phyloP scores from a whole-genome alignment of 2,797 vertebrate genomes.

The Cossypha dichroa region DNA sequence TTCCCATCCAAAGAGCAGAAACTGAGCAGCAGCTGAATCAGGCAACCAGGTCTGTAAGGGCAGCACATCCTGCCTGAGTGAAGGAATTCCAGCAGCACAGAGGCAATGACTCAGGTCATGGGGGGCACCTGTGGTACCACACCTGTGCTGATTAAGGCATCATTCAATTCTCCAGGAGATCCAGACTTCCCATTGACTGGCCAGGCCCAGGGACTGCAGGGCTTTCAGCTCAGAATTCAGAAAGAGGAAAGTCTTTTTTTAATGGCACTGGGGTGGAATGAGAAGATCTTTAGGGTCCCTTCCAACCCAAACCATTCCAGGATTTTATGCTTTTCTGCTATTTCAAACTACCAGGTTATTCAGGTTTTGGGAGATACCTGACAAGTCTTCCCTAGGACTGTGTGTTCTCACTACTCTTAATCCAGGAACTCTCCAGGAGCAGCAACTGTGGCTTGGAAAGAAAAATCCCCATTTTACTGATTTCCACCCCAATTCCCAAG shows the following conservation, averaged over 20 bases:
- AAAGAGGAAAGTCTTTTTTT: neutral
- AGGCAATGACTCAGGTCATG: neutral
- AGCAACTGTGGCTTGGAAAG: neutral
- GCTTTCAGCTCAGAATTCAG: neutral
- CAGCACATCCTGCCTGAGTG: neutral
- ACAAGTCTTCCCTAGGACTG: neutral
- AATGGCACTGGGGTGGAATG: neutral
- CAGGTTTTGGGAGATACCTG: neutral
- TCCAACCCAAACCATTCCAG: neutral
- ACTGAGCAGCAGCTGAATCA: neutral
- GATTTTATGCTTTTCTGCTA: neutral
- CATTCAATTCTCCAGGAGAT: neutral
- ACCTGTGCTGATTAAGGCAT: neutral
- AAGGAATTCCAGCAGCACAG: neutral
- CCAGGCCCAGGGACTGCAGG: neutral
- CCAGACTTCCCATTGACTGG: neutral
- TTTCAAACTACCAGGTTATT: neutral
- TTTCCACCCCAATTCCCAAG: neutral
- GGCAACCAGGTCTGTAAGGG: accelerated
- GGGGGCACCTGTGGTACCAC: neutral
- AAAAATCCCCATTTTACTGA: neutral
- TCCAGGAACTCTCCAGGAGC: neutral
- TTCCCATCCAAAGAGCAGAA: neutral
- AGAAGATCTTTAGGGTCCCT: neutral
- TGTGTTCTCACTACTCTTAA: accelerated